phyloP scores from a whole-genome alignment of 2,888 invertebrate genomes.

The Netelia melanura region DNA sequence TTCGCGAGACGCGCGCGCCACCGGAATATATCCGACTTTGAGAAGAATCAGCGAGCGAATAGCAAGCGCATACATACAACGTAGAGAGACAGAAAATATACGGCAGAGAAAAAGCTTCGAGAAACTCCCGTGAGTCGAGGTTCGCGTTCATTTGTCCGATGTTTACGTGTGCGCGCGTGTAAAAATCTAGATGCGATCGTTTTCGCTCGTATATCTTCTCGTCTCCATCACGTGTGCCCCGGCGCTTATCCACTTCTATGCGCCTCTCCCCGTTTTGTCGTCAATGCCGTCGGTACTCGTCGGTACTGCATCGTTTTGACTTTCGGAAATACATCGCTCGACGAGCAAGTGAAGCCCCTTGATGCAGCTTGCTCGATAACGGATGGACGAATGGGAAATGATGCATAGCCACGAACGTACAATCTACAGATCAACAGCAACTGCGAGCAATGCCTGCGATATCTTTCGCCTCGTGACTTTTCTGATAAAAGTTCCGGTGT shows the following conservation, averaged over 20 bases:
- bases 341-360: constrained; percentile 27
- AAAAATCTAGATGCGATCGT: constrained; percentile 52
- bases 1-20: constrained; percentile 9
- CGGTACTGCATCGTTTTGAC: constrained; percentile 20
- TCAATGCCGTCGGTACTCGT: constrained; percentile 30
- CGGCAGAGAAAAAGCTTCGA: constrained; percentile 41
- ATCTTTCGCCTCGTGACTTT: too few relatives aligned
- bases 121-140: constrained; percentile 37
- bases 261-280: constrained; percentile 23
- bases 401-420: constrained; percentile 25
- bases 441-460: background rate
- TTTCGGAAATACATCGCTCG: constrained; percentile 45
- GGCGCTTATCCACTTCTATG: constrained; percentile 49
- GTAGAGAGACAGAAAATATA: background rate
- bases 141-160: constrained; percentile 46
- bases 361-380: background rate
- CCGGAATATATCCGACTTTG: constrained; percentile 55
- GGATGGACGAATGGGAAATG: background rate
- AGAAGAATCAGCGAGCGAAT: constrained; percentile 32
- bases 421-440: background rate
- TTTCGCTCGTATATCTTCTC: constrained; percentile 27
- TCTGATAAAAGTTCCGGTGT: too few relatives aligned
- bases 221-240: constrained; percentile 11
- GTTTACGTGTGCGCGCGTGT: background rate
- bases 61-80: constrained; percentile 14